phyloP scores from a whole-genome alignment of 1,140 invertebrate species.

The Phymorhynchus buccinoides region DNA sequence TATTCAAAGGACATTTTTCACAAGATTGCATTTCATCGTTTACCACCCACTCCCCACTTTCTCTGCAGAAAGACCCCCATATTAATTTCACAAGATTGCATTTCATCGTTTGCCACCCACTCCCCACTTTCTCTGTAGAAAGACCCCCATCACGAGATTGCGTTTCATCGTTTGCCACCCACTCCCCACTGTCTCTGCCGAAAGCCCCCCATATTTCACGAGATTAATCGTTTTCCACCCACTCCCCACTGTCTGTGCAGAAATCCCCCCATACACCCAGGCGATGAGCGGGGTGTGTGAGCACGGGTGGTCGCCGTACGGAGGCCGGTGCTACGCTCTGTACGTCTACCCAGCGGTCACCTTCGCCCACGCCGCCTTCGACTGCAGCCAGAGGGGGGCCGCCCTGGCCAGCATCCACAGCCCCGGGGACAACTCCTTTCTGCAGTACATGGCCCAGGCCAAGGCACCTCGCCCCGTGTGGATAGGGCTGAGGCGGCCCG shows the following conservation, averaged over 20 bases:
- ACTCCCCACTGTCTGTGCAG: not conserved
- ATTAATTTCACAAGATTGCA: no score
- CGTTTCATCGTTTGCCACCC: not conserved
- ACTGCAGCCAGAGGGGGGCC: not conserved
- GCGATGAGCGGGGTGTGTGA: not conserved
- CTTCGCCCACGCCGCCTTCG: constrained; percentile 20
- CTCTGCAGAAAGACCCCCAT: no score
- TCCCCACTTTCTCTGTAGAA: not conserved
- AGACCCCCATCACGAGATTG: not conserved
- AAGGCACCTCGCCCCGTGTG: not conserved
- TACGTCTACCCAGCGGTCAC: not conserved
- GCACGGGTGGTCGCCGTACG: not conserved
- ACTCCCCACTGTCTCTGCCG: not conserved
- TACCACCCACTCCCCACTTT: not conserved
- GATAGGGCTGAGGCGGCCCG: constrained; percentile 10
- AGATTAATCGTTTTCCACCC: not conserved
- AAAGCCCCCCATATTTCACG: not conserved
- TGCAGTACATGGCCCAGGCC: not conserved
- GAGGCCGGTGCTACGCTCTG: constrained; percentile 6
- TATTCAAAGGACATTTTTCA: not conserved
- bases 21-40: not conserved
- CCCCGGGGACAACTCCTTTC: not conserved
- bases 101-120: not conserved
- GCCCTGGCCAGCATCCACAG: constrained; percentile 13
- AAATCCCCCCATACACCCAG: not conserved